A percentile compares a stretch with the other conserved stretches of the same genome.
phyloP scores from a whole-genome alignment of 2,888 invertebrate species.

The Bhutanitis thaidina region DNA sequence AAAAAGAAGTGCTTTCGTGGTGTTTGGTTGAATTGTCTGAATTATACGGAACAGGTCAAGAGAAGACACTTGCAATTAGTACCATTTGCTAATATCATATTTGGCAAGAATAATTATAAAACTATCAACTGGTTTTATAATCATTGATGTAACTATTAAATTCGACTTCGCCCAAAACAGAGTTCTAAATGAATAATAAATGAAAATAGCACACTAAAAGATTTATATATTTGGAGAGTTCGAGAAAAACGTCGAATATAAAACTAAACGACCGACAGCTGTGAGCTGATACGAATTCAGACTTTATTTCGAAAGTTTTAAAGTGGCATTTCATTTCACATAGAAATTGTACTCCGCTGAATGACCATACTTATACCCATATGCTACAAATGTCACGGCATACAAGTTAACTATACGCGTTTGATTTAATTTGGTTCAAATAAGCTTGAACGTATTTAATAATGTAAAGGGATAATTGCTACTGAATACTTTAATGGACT shows the following conservation, averaged over 20 bases:
- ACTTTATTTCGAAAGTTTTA: slow-evolving; percentile 1
- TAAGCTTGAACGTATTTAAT: slow-evolving; percentile 14
- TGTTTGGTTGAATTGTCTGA: too few relatives aligned
- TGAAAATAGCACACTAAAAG: slow-evolving; percentile 3
- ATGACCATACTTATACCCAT: slow-evolving; percentile 23
- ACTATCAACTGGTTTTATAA: too few relatives aligned
- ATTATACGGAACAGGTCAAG: too few relatives aligned
- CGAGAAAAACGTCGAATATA: slow-evolving; percentile 15
- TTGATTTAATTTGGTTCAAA: background rate
- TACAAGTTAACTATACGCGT: slow-evolving; percentile 15
- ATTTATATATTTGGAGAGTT: slow-evolving; percentile 14
- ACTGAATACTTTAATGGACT: slow-evolving; percentile 3
- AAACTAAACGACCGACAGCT: background rate
- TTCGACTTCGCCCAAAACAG: background rate
- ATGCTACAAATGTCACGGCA: slow-evolving; percentile 24
- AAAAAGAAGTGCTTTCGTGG: too few relatives aligned
- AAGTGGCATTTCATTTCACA: slow-evolving; percentile 1
- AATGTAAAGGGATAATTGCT: slow-evolving; percentile 15
- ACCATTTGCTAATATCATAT: too few relatives aligned
- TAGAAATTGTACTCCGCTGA: background rate
- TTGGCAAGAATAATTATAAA: too few relatives aligned
- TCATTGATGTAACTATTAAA: too few relatives aligned
- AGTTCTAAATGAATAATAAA: background rate
- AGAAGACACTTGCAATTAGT: too few relatives aligned
- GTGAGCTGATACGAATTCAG: background rate